phyloP scores from a whole-genome alignment of 2,113 vertebrate genomes.

The Todiramphus chloris region DNA sequence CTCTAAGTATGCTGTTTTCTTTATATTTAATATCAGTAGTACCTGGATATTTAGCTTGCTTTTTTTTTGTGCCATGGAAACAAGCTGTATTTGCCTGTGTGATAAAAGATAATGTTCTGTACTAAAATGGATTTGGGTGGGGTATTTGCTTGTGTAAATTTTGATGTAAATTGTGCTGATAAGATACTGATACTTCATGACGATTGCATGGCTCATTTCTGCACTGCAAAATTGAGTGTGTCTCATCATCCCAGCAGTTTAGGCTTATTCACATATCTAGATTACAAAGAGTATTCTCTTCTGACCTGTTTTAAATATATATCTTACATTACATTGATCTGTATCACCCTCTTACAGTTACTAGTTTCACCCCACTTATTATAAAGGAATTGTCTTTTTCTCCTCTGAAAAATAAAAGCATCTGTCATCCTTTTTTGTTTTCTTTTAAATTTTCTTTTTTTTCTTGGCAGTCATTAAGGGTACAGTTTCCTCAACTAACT shows the following conservation, averaged over 20 bases:
- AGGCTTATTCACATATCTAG: not conserved
- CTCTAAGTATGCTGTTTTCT: not conserved
- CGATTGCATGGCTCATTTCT: not conserved
- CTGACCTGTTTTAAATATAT: not conserved
- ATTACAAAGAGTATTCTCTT: not conserved
- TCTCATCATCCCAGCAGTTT: not conserved
- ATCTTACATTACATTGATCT: not conserved
- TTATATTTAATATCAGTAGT: not conserved
- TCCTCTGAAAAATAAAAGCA: not conserved
- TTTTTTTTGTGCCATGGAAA: not conserved
- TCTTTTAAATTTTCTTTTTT: not conserved
- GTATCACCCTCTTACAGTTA: not conserved
- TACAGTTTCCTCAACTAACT: not conserved
- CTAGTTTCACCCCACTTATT: not conserved
- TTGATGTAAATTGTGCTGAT: conserved; percentile 1
- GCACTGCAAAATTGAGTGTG: not conserved
- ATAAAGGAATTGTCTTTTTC: not conserved
- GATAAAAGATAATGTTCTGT: not conserved
- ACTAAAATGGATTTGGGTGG: not conserved
- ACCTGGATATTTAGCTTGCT: not conserved
- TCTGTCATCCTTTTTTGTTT: not conserved
- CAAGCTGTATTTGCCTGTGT: not conserved
- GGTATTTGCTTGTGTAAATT: conserved; percentile 11
- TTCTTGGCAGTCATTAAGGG: not conserved
- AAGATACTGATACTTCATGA: not conserved